A percentile compares a stretch with the other conserved stretches of the same genome.
These are phyloP conservation scores for Caenorhabditis imperialis DNA, from an alignment of 2,888 invertebrate species.

Conservation along the genomic window DNA sequence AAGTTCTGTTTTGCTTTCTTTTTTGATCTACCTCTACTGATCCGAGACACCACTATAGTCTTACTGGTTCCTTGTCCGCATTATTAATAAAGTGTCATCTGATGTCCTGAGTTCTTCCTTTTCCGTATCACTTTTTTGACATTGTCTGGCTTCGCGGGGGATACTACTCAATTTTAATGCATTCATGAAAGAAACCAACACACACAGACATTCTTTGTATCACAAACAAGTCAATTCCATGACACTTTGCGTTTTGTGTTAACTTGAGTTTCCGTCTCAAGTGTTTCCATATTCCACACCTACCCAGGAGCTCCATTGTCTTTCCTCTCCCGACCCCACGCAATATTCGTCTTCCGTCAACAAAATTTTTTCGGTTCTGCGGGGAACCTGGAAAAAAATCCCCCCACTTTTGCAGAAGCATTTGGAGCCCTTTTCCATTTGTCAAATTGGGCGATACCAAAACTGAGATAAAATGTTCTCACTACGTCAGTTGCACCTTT, in stretches of 20 bases:
- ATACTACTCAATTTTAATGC: slow-evolving; percentile 45
- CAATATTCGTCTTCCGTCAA: no score
- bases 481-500: neutral
- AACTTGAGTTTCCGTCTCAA: neutral
- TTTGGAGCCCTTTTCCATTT: slow-evolving; percentile 25
- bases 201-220: slow-evolving; percentile 34
- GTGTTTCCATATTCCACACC: neutral
- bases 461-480: slow-evolving; percentile 19
- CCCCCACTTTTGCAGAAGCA: no score
- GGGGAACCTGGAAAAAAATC: no score
- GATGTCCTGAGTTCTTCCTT: no score
- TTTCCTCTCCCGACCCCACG: slow-evolving; percentile 29
- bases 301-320: slow-evolving; percentile 35
- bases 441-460: slow-evolving; percentile 46
- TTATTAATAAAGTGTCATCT: no score
- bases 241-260: neutral
- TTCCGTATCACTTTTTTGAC: slow-evolving; percentile 40
- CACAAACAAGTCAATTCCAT: slow-evolving; percentile 44
- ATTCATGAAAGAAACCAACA: slow-evolving; percentile 49
- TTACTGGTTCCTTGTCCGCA: no score
- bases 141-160: slow-evolving; percentile 39
- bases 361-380: slow-evolving; percentile 10
- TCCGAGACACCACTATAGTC: no score
- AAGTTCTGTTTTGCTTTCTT: no score
- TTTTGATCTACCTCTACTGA: no score